A percentile compares a stretch with the other conserved stretches of the same genome.
Evolutionary conservation across 2,888 invertebrate species (phyloP).

Genomic region (Octonoba sinensis): DNA sequence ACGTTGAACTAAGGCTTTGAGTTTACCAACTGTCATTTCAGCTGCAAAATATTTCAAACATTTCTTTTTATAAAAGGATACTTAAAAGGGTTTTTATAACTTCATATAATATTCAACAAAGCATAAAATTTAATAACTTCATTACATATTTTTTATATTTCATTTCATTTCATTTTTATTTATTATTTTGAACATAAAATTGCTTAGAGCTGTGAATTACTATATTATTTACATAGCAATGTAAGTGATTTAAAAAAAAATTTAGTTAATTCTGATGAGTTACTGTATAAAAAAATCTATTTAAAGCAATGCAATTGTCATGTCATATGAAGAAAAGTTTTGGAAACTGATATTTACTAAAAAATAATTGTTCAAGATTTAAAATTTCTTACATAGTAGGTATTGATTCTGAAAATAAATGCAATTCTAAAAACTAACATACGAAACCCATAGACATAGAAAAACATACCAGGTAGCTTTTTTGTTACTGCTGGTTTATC

Average conservation of each 20-base stretch:
- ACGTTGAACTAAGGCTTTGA: slow-evolving; percentile 84
- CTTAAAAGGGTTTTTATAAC: neutral
- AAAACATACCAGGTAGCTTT: slow-evolving; percentile 64
- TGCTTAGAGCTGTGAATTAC: too few relatives aligned
- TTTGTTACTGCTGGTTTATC: slow-evolving; percentile 75
- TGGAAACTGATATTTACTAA: too few relatives aligned
- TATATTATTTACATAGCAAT: too few relatives aligned
- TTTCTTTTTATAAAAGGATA: neutral
- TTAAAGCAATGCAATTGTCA: neutral
- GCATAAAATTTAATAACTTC: too few relatives aligned
- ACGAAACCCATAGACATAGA: neutral
- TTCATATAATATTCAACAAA: too few relatives aligned
- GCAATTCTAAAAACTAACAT: neutral
- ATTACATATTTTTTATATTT: too few relatives aligned
- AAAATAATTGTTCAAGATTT: too few relatives aligned
- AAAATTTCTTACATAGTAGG: neutral
- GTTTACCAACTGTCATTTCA: slow-evolving; percentile 85
- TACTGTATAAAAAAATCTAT: neutral
- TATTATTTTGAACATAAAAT: too few relatives aligned
- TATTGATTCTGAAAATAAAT: too few relatives aligned
- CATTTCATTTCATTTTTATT: too few relatives aligned
- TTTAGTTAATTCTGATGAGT: neutral
- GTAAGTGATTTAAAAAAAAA: neutral
- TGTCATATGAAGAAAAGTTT: too few relatives aligned
- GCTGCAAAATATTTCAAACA: slow-evolving; percentile 75